Conservation (phyloP, 23 tunicate species). For the Oikopleura vanhoeffeni region DNA sequence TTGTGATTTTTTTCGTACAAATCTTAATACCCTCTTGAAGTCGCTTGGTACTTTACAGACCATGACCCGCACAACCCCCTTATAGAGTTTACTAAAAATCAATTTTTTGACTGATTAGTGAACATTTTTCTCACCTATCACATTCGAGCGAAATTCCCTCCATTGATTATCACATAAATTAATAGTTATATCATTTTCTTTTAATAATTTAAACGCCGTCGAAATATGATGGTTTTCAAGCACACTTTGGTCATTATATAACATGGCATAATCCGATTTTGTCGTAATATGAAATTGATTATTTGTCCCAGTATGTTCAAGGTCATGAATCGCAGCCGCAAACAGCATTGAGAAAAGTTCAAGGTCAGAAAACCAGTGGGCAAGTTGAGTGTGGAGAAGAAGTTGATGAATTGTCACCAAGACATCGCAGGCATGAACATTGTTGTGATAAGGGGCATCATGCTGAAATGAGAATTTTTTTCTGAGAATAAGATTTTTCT, state of each 20-base stretch:
- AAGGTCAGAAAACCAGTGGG: slow-evolving; percentile 21
- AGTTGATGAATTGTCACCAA: slow-evolving; percentile 1
- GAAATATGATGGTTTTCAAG: slow-evolving; percentile 63
- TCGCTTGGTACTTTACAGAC: too few species aligned
- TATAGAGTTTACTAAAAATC: too few species aligned
- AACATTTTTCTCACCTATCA: neutral
- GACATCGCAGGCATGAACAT: neutral
- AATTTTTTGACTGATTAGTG: too few species aligned
- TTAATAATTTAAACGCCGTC: slow-evolving; percentile 35
- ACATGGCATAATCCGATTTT: slow-evolving; percentile 37
- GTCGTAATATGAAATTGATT: slow-evolving; percentile 51
- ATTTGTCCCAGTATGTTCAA: slow-evolving; percentile 64
- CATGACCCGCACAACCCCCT: too few species aligned
- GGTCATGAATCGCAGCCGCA: slow-evolving; percentile 43
- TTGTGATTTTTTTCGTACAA: too few species aligned
- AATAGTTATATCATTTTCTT: neutral
- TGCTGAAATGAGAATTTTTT: neutral
- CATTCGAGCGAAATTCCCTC: slow-evolving; percentile 1
- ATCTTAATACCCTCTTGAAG: too few species aligned
- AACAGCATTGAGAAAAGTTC: slow-evolving; percentile 40
- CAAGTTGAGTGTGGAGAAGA: neutral
- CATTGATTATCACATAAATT: neutral
- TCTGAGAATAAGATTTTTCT: too few species aligned
- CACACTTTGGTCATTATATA: slow-evolving; percentile 55
- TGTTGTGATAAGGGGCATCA: slow-evolving; percentile 9